A percentile compares a stretch with the other conserved stretches of the same genome.
These are phyloP conservation scores for Nebria ingens DNA, from an alignment of 1,140 invertebrate species.

Conservation along the genomic window DNA sequence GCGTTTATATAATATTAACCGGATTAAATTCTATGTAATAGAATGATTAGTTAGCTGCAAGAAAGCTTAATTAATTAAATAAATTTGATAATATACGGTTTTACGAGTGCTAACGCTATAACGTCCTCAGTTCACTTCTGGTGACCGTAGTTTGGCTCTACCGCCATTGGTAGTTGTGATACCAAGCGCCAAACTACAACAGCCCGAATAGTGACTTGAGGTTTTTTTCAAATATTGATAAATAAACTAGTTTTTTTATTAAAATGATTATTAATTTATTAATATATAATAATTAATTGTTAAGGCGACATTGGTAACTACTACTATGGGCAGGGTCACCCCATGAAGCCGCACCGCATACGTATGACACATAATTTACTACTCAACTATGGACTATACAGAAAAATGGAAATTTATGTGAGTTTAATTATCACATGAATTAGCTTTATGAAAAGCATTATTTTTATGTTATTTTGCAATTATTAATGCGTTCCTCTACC, in stretches of 20 bases:
- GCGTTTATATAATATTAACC: too few species aligned
- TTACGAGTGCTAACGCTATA: constrained; percentile 1
- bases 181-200: background rate
- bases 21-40: background rate
- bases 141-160: constrained; percentile 22
- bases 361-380: constrained; percentile 99
- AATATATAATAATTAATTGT: too few species aligned
- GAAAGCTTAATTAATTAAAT: background rate
- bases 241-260: constrained; percentile 21
- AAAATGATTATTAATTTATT: constrained; percentile 17
- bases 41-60: background rate
- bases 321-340: constrained; percentile 99
- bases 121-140: constrained; percentile 29
- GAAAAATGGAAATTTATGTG: constrained; percentile 99
- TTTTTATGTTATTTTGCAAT: constrained; percentile 15
- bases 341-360: constrained; percentile 99
- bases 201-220: background rate
- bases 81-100: background rate
- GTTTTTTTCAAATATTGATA: constrained; percentile 11
- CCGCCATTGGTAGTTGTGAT: background rate
- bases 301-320: constrained; percentile 98
- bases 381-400: constrained; percentile 96
- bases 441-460: background rate
- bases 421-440: constrained; percentile 35
- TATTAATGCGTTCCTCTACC: background rate